These are phyloP conservation scores for Pseudomyrmex dendroicus DNA, from an alignment of 1,140 invertebrate genomes.

Conservation along the genomic window DNA sequence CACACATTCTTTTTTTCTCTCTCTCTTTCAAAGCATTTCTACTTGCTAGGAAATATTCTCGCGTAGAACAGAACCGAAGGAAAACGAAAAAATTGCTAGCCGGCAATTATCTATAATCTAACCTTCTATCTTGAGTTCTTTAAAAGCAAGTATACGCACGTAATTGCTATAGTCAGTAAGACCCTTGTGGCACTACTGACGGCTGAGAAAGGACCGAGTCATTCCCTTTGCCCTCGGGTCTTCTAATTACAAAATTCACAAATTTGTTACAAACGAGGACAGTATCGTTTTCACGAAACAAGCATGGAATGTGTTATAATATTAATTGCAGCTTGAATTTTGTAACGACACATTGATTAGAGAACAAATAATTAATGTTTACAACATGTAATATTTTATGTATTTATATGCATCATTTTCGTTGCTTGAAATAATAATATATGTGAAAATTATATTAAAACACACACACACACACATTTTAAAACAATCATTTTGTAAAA, in stretches of 20 bases:
- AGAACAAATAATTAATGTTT: conserved; percentile 40
- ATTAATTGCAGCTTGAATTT: conserved; percentile 24
- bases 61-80: too few relatives aligned
- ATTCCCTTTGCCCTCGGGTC: too few relatives aligned
- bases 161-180: too few relatives aligned
- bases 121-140: too few relatives aligned
- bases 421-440: neutral
- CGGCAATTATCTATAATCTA: too few relatives aligned
- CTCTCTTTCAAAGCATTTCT: too few relatives aligned
- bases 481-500: conserved; percentile 8
- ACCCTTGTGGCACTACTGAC: too few relatives aligned
- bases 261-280: conserved; percentile 1
- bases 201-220: too few relatives aligned
- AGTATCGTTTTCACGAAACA: neutral
- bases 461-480: neutral
- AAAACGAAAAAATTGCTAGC: too few relatives aligned
- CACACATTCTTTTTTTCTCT: too few relatives aligned
- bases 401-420: conserved; percentile 2
- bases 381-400: neutral
- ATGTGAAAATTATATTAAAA: conserved; percentile 10
- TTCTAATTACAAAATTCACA: neutral
- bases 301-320: neutral
- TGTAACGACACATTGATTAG: conserved; percentile 31
- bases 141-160: too few relatives aligned
- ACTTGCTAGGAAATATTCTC: too few relatives aligned